Percentiles rank a stretch among this genome's conserved stretches.
phyloP scores from a whole-genome alignment of 2,113 vertebrate genomes.

The Hyaena hyaena region DNA sequence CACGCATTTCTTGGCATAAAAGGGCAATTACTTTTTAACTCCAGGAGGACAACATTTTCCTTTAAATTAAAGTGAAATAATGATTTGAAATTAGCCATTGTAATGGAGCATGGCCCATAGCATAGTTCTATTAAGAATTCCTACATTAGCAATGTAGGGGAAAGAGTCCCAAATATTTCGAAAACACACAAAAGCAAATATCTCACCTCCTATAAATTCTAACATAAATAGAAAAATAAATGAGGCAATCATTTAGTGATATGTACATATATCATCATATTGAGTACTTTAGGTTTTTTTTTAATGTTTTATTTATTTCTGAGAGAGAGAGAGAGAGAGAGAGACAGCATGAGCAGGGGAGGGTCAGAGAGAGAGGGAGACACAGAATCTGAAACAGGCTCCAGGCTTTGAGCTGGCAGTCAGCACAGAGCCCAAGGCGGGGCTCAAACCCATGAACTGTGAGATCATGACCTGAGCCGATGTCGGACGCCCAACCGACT shows the following conservation, averaged over 20 bases:
- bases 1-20: background rate
- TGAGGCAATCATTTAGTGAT: background rate
- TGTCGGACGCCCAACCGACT: too few relatives aligned
- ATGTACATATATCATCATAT: background rate
- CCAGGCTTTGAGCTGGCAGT: too few relatives aligned
- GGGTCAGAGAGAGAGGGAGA: too few relatives aligned
- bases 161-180: background rate
- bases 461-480: too few relatives aligned
- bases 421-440: too few relatives aligned
- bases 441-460: too few relatives aligned
- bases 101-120: background rate
- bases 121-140: background rate
- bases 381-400: too few relatives aligned
- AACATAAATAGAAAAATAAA: background rate
- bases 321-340: too few relatives aligned
- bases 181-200: background rate
- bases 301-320: too few relatives aligned
- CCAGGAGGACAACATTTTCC: background rate
- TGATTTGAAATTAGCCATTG: background rate
- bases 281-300: background rate
- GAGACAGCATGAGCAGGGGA: too few relatives aligned
- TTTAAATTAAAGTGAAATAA: constrained; percentile 19
- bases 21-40: background rate
- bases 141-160: background rate
- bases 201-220: background rate